Evolutionary conservation across 2,797 vertebrate species (phyloP).

Genomic region (Xenentodon cancila): DNA sequence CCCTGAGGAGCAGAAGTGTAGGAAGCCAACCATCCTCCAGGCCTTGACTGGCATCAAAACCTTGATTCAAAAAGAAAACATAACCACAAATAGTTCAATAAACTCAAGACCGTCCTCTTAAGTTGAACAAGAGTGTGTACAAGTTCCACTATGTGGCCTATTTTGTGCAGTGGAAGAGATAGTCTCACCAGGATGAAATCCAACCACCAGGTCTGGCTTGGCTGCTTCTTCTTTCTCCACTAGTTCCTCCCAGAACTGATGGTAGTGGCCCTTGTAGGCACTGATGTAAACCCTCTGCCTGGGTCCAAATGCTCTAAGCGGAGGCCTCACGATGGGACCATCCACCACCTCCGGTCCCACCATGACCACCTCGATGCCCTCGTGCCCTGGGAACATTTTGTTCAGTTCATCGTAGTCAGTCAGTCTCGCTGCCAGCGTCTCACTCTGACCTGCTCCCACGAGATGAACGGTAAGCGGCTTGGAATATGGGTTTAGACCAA

Average conservation of each 20-base stretch:
- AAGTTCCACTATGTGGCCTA: background rate
- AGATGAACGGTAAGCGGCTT: slow-evolving; percentile 89
- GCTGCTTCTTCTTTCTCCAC: slow-evolving; percentile 86
- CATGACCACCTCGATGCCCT: slow-evolving; percentile 90
- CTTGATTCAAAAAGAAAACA: slow-evolving; percentile 64
- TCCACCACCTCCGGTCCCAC: slow-evolving; percentile 89
- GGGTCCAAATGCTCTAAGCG: slow-evolving; percentile 79
- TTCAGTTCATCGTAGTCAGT: slow-evolving; percentile 91
- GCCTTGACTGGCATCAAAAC: slow-evolving; percentile 91
- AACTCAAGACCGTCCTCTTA: background rate
- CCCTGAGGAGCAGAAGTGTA: slow-evolving; percentile 92
- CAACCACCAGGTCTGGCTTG: slow-evolving; percentile 89
- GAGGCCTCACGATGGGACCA: slow-evolving; percentile 84
- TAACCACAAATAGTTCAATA: background rate
- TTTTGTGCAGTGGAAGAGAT: slow-evolving; percentile 31
- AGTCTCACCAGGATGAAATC: slow-evolving; percentile 91
- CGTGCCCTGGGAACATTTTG: slow-evolving; percentile 88
- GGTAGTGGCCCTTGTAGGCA: slow-evolving; percentile 88
- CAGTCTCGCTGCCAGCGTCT: slow-evolving; percentile 86
- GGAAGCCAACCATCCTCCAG: slow-evolving; percentile 93
- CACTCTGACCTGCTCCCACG: slow-evolving; percentile 87
- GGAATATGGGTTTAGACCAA: slow-evolving; percentile 78
- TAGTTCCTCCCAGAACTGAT: slow-evolving; percentile 94
- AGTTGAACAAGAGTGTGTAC: background rate
- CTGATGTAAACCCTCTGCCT: slow-evolving; percentile 86